These are phyloP conservation scores for Catocala nupta DNA, from an alignment of 2,888 invertebrate species.

Conservation along the genomic window DNA sequence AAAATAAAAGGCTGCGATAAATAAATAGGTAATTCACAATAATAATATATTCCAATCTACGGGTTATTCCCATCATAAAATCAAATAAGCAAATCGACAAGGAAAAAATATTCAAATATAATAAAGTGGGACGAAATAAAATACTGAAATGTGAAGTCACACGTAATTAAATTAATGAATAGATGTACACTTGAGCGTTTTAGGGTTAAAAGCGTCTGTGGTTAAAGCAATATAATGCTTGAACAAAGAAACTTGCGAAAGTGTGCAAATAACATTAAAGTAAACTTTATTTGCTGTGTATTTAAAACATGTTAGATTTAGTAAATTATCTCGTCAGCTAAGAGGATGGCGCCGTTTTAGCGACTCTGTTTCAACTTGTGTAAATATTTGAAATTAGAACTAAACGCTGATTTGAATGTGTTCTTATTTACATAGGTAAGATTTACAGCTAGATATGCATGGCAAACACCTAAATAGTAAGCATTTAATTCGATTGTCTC, in stretches of 20 bases:
- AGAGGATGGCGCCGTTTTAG: too few relatives aligned
- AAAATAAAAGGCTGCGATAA: too few relatives aligned
- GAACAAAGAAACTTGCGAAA: slow-evolving; percentile 19
- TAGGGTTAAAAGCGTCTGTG: slow-evolving; percentile 43
- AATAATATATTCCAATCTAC: slow-evolving; percentile 1
- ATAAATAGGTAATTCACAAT: too few relatives aligned
- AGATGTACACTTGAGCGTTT: slow-evolving; percentile 55
- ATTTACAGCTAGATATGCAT: too few relatives aligned
- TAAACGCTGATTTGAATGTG: too few relatives aligned
- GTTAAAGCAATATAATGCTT: slow-evolving; percentile 25
- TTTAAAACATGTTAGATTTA: background rate
- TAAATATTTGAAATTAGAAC: too few relatives aligned
- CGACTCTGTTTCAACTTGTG: too few relatives aligned
- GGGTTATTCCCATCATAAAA: slow-evolving; percentile 21
- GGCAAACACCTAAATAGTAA: too few relatives aligned
- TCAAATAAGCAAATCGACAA: slow-evolving; percentile 33
- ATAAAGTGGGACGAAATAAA: slow-evolving; percentile 61
- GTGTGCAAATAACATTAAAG: slow-evolving; percentile 30
- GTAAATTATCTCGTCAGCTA: too few relatives aligned
- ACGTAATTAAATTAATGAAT: slow-evolving; percentile 71
- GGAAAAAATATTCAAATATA: slow-evolving; percentile 58
- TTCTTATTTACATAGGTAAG: too few relatives aligned
- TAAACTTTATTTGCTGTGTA: background rate
- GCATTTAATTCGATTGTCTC: too few relatives aligned
- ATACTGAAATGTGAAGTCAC: slow-evolving; percentile 70